phyloP scores from a whole-genome alignment of 2,113 vertebrate species.

The Corapipo altera region DNA sequence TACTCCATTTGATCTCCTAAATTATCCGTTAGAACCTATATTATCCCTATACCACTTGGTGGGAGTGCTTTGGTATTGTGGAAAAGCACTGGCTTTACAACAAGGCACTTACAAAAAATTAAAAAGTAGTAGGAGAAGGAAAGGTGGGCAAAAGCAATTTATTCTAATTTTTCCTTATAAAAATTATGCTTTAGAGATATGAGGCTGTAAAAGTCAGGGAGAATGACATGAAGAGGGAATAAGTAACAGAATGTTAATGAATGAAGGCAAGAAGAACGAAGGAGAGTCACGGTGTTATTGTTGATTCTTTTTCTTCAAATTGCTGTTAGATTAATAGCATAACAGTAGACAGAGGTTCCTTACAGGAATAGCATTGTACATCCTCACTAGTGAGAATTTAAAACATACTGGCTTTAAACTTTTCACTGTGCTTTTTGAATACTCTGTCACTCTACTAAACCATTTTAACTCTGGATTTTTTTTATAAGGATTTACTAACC shows the following conservation, averaged over 20 bases:
- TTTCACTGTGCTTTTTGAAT: neutral
- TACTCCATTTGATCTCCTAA: neutral
- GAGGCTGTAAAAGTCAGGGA: neutral
- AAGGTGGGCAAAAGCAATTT: neutral
- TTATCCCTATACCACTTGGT: neutral
- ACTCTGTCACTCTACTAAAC: neutral
- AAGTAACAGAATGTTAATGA: neutral
- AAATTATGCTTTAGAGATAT: neutral
- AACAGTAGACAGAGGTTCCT: neutral
- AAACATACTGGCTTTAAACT: neutral
- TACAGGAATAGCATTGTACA: neutral
- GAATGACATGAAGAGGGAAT: neutral
- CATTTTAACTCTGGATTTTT: neutral
- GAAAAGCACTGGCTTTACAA: neutral
- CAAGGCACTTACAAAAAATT: neutral
- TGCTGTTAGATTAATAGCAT: neutral
- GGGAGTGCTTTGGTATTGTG: neutral
- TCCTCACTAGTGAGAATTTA: neutral
- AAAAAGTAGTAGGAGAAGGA: neutral
- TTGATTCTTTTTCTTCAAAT: neutral
- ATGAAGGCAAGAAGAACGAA: neutral
- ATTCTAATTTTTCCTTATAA: neutral
- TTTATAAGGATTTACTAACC: neutral
- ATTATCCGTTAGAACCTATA: neutral
- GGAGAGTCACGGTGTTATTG: neutral